phyloP scores from a whole-genome alignment of 2,113 vertebrate species.

The Stigmatopora argus region DNA sequence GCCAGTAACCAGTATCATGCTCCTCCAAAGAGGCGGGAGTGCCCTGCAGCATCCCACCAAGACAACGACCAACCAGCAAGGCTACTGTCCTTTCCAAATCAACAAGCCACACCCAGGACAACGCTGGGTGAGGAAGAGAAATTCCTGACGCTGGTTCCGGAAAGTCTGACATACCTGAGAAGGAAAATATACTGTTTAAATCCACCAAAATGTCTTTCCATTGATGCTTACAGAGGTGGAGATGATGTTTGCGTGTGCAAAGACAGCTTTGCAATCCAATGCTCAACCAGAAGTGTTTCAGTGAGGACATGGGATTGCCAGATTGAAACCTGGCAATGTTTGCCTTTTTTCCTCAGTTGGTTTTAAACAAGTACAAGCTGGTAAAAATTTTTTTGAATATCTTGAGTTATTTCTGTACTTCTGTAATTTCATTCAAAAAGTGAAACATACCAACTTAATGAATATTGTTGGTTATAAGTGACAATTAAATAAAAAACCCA shows the following conservation, averaged over 20 bases:
- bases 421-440: no score
- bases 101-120: slow-evolving; percentile 95
- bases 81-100: slow-evolving; percentile 92
- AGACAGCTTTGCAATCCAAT: no score
- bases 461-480: no score
- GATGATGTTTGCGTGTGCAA: background rate
- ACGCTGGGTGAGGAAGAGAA: slow-evolving; percentile 76
- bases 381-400: no score
- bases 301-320: no score
- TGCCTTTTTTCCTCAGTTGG: no score
- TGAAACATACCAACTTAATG: no score
- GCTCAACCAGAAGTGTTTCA: no score
- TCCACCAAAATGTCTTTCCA: background rate
- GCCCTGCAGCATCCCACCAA: slow-evolving; percentile 96
- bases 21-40: slow-evolving; percentile 83
- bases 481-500: no score
- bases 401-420: no score
- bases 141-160: slow-evolving; percentile 77
- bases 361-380: no score
- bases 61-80: slow-evolving; percentile 87
- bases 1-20: slow-evolving; percentile 88
- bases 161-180: slow-evolving; percentile 78
- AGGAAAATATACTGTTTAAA: background rate
- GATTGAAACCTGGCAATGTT: no score
- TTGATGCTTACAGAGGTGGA: background rate